Evolutionary conservation across 2,113 vertebrate species (phyloP), one percentile per base, ranked within the genome.

Genomic region (Amazona vittata): DNA sequence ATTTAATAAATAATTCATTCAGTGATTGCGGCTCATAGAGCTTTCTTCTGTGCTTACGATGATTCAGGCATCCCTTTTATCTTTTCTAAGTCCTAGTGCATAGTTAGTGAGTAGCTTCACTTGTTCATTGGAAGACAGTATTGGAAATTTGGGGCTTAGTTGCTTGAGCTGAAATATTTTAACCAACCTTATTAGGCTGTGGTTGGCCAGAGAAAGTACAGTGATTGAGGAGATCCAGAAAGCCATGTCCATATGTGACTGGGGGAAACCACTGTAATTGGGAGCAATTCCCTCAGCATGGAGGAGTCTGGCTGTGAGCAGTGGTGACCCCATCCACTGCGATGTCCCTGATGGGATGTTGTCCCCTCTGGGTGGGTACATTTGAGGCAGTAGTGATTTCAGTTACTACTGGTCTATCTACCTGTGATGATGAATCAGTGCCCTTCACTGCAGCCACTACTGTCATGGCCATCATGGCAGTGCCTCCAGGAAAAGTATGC

Each of bases 401-500:
- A 80, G 35, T n/a, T 55, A 12, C 43, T 50, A 33, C 33, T 76
- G 39, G 67, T 64, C 22, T 33, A 1, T 52, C 65, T 71, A 2
- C 47, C 47, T 17, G 33, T 39, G 64, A 22, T 35, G 70, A 19
- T 41, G 57, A 73, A 28, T 21, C 3, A 0, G 17, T 76, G 55
- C 43, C 65, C 64, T 67, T 55, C 0, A 0, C 31, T 55, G 6
- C 52, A 28, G 29, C 15, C 0, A 0, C 15, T 15, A 1, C 39
- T 21, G 4, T 33, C 8, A 10, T 1, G 1, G 44, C 53, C 44
- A 9, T 50, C 19, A 1, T 0, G 2, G 47, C 4, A 29, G 26
- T 10, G 86, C 62, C 0, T 0, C 47, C 62, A 41, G 33, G 55
- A n/a, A 55, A n/a, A 46, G 20, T 0, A 22, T 53, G 33, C 28